phyloP scores from a whole-genome alignment of 1,140 invertebrate genomes.

The Scaptomyza pallida region DNA sequence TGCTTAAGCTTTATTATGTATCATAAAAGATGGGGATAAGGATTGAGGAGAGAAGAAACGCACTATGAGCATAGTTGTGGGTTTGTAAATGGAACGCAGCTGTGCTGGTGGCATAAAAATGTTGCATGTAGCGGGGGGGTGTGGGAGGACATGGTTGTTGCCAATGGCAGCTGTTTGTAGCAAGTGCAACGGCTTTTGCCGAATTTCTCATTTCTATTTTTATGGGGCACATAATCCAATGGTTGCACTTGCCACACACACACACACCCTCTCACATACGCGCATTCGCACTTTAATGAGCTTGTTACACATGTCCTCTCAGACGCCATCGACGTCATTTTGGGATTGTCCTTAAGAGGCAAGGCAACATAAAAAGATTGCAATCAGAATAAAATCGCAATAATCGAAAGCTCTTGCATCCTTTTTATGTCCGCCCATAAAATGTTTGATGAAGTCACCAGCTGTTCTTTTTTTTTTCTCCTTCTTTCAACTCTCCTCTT shows the following conservation, averaged over 20 bases:
- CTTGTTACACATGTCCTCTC: constrained; percentile 59
- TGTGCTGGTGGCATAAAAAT: constrained; percentile 25
- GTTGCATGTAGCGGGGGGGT: not conserved
- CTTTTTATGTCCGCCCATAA: constrained; percentile 43
- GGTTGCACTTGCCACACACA: constrained; percentile 51
- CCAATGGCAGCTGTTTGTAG: constrained; percentile 33
- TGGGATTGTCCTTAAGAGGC: too few species aligned
- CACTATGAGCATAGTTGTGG: not conserved
- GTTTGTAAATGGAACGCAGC: constrained; percentile 9
- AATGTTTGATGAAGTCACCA: not conserved
- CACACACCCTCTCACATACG: too few species aligned
- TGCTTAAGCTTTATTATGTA: too few species aligned
- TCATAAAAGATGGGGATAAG: not conserved
- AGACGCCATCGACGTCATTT: not conserved
- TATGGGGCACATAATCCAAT: constrained; percentile 61
- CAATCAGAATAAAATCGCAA: not conserved
- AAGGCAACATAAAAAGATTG: not conserved
- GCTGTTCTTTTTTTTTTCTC: not conserved
- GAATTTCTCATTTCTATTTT: constrained; percentile 48
- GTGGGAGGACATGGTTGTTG: not conserved
- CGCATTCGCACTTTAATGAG: constrained; percentile 69
- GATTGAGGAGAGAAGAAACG: not conserved
- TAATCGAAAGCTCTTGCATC: constrained; percentile 27
- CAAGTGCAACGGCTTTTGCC: constrained; percentile 31
- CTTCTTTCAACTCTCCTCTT: not conserved